These are phyloP conservation scores for Drosophila littoralis DNA, from an alignment of 1,140 invertebrate genomes.

Conservation along the genomic window DNA sequence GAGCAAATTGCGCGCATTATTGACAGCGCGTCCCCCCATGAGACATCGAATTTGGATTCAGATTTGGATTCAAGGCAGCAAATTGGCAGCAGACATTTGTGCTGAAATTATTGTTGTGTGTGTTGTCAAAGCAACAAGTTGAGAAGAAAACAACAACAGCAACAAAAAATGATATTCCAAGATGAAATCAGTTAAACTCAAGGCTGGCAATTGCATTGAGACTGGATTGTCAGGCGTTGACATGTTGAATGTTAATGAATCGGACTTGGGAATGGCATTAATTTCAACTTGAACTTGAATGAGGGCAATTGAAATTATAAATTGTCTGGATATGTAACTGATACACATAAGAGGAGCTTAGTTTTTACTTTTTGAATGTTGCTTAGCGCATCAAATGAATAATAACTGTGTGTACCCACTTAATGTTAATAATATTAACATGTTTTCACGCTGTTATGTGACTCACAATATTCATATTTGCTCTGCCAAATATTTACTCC, in stretches of 20 bases:
- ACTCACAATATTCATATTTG: too few species aligned
- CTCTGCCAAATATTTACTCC: too few species aligned
- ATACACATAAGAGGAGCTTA: background rate
- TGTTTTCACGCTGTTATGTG: too few species aligned
- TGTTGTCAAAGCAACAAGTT: constrained; percentile 61
- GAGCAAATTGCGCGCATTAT: constrained; percentile 41
- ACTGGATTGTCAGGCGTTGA: constrained; percentile 64
- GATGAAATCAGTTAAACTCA: constrained; percentile 70
- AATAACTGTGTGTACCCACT: too few species aligned
- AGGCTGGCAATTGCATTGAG: constrained; percentile 65
- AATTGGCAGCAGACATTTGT: constrained; percentile 46
- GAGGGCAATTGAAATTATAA: constrained; percentile 32
- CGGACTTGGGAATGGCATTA: constrained; percentile 30
- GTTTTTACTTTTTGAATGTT: too few species aligned
- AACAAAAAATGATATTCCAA: constrained; percentile 57
- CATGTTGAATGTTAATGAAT: constrained; percentile 72
- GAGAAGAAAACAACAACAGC: constrained; percentile 12
- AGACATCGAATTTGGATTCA: constrained; percentile 19
- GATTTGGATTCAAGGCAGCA: constrained; percentile 61
- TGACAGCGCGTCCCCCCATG: constrained; percentile 37
- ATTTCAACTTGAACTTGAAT: constrained; percentile 43
- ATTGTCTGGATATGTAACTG: background rate
- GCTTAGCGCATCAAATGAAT: too few species aligned
- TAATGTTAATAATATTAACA: too few species aligned
- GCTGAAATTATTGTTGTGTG: constrained; percentile 35